Conservation (phyloP, 2,888 invertebrate species). For the Molanna angustata region DNA sequence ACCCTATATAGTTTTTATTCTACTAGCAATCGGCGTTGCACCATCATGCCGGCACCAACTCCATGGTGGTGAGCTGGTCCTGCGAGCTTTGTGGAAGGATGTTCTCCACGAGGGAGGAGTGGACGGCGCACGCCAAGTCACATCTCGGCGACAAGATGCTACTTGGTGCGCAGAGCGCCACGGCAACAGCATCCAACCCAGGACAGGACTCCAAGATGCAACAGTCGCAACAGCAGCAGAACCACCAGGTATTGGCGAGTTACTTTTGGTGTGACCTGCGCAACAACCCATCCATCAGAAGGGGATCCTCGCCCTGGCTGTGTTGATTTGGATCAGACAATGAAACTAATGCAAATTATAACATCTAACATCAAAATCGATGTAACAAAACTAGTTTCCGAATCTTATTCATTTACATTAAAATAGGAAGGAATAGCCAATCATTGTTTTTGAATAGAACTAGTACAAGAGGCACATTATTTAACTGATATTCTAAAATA, state of each 20-base stretch:
- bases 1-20: constrained; percentile 30
- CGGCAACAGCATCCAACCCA: constrained; percentile 29
- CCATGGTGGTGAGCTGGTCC: constrained; percentile 67
- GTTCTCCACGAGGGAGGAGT: constrained; percentile 71
- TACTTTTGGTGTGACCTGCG: constrained; percentile 18
- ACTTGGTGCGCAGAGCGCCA: constrained; percentile 34
- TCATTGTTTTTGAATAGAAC: no score
- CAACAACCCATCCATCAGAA: constrained; percentile 14
- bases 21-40: constrained; percentile 44
- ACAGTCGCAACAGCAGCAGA: constrained; percentile 30
- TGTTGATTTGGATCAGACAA: no score
- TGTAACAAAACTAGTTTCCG: no score
- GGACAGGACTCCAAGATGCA: constrained; percentile 30
- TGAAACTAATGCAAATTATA: no score
- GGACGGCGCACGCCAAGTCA: constrained; percentile 73
- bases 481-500: no score
- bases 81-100: constrained; percentile 73
- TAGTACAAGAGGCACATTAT: no score
- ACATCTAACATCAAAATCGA: no score
- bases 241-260: constrained; percentile 29
- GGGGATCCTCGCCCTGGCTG: constrained; percentile 18
- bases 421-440: no score
- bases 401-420: no score
- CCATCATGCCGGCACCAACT: constrained; percentile 51
- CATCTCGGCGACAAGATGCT: constrained; percentile 59